These are phyloP conservation scores for Egretta garzetta DNA, from an alignment of 2,113 vertebrate species.

Conservation along the genomic window DNA sequence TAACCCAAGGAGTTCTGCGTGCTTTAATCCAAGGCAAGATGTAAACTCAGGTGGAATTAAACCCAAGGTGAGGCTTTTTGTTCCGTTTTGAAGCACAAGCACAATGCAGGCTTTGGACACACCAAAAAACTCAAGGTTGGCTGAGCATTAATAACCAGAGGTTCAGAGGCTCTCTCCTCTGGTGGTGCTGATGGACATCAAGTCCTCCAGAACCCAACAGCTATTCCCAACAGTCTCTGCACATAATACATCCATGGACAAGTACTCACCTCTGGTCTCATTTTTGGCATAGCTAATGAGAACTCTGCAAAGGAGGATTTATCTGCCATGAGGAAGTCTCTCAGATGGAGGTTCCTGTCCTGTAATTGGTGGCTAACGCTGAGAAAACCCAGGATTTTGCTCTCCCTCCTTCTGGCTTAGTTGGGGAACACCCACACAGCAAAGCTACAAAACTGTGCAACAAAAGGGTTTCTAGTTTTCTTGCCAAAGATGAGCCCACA, in stretches of 20 bases:
- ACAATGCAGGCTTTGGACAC: background rate
- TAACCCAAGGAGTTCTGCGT: background rate
- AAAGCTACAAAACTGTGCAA: fast-evolving
- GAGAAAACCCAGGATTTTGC: background rate
- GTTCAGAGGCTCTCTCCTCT: background rate
- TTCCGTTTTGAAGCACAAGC: background rate
- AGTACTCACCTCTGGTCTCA: background rate
- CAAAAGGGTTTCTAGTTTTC: fast-evolving
- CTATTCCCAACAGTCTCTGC: background rate
- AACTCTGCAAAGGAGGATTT: background rate
- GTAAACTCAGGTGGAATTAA: background rate
- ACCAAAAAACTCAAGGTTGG: background rate
- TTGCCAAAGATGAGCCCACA: background rate
- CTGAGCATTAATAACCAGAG: background rate
- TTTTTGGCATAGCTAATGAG: background rate
- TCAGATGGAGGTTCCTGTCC: background rate
- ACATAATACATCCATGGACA: background rate
- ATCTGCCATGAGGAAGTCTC: background rate
- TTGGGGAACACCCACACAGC: fast-evolving
- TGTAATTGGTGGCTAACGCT: background rate
- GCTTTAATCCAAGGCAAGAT: background rate
- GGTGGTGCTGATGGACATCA: background rate
- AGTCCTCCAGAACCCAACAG: background rate
- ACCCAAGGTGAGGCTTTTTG: background rate
- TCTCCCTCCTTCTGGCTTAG: background rate